phyloP scores from a whole-genome alignment of 2,113 vertebrate species.

The Spheniscus mendiculus region DNA sequence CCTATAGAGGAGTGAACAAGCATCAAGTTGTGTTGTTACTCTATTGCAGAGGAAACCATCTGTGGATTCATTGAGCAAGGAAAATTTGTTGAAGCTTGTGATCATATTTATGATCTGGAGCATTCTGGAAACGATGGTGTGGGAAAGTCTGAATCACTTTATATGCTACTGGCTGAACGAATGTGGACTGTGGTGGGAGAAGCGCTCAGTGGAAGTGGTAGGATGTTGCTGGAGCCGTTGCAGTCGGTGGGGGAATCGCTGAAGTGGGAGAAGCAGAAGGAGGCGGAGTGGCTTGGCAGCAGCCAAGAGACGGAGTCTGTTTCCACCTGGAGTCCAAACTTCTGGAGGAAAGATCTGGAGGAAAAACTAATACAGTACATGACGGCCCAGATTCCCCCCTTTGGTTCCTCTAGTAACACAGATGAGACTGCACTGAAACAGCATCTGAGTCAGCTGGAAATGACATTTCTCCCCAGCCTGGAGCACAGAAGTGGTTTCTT shows the following conservation, averaged over 20 bases:
- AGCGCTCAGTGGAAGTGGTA: neutral
- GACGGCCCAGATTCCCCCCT: neutral
- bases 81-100: slow-evolving; percentile 56
- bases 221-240: neutral
- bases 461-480: neutral
- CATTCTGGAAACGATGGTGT: neutral
- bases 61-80: slow-evolving; percentile 26
- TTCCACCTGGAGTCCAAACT: slow-evolving; percentile 11
- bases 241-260: neutral
- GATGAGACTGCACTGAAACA: slow-evolving; percentile 8
- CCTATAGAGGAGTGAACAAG: neutral
- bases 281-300: neutral
- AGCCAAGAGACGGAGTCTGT: neutral
- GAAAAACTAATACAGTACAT: slow-evolving; percentile 12
- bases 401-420: neutral
- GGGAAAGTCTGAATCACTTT: slow-evolving; percentile 19
- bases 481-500: neutral
- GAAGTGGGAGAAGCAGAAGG: slow-evolving; percentile 19
- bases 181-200: slow-evolving; percentile 44
- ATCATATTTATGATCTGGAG: neutral
- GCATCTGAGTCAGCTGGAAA: slow-evolving; percentile 43
- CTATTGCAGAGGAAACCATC: slow-evolving; percentile 52
- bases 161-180: neutral
- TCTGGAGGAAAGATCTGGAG: slow-evolving; percentile 56
- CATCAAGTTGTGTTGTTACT: neutral